Percentiles rank a stretch among this genome's conserved stretches.
Evolutionary conservation across 2,888 invertebrate species (phyloP).

Genomic region (Boloria selene): DNA sequence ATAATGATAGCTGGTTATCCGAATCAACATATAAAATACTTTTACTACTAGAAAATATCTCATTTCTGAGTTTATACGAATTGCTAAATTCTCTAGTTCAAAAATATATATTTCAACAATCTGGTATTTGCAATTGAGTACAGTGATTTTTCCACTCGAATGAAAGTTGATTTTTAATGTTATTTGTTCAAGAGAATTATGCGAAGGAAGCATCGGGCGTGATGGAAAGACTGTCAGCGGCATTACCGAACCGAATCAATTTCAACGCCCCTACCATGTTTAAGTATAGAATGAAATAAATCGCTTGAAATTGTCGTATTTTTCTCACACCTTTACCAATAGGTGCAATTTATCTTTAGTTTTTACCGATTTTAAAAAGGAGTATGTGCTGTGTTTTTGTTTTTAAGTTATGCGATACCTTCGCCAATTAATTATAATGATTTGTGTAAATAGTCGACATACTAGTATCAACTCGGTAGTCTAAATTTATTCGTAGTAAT

Average conservation of each 20-base stretch:
- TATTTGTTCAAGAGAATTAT: slow-evolving; percentile 74
- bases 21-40: no score
- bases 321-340: background rate
- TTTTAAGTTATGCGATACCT: no score
- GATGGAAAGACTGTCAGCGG: slow-evolving; percentile 69
- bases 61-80: background rate
- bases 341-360: background rate
- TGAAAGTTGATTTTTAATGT: slow-evolving; percentile 67
- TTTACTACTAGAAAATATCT: no score
- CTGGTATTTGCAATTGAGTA: slow-evolving; percentile 15
- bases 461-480: no score
- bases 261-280: slow-evolving; percentile 56
- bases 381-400: no score
- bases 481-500: no score
- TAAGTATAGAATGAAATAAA: slow-evolving; percentile 5
- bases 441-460: no score
- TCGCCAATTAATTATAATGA: no score
- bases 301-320: slow-evolving; percentile 2
- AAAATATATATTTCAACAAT: slow-evolving; percentile 6
- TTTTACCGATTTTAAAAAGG: background rate
- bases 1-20: no score
- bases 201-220: slow-evolving; percentile 63
- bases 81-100: no score
- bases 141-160: slow-evolving; percentile 44
- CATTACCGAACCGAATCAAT: slow-evolving; percentile 73